Evolutionary conservation across 2,113 vertebrate species (phyloP).

Genomic region (Cololabis saira): DNA sequence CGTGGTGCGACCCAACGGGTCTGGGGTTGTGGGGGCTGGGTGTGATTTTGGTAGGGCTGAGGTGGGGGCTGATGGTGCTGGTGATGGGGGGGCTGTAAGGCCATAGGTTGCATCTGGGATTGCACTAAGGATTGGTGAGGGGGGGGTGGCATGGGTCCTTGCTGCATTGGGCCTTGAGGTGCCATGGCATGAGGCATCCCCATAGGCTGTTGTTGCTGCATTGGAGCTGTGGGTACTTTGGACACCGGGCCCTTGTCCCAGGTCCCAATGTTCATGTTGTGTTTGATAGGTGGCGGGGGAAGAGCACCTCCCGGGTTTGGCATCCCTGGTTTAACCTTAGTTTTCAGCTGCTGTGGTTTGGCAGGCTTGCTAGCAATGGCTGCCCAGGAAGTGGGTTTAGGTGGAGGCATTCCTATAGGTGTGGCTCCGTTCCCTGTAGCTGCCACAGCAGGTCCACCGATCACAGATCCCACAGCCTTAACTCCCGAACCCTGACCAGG

Average conservation of each 20-base stretch:
- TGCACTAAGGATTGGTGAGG: constrained; percentile 86
- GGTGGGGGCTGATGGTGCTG: constrained; percentile 82
- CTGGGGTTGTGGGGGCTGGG: constrained; percentile 84
- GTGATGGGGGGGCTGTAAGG: constrained; percentile 80
- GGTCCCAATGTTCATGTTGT: constrained; percentile 97
- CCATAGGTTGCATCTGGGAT: constrained; percentile 86
- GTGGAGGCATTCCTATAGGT: constrained; percentile 87
- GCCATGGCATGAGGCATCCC: constrained; percentile 68
- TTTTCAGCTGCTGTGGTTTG: constrained; percentile 89
- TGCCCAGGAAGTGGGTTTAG: constrained; percentile 94
- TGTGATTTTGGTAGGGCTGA: constrained; percentile 88
- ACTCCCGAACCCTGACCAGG: constrained; percentile 84
- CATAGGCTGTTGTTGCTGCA: constrained; percentile 71
- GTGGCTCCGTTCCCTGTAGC: constrained; percentile 87
- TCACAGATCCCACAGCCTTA: constrained; percentile 92
- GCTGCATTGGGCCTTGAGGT: constrained; percentile 70
- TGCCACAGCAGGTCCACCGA: constrained; percentile 86
- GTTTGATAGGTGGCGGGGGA: constrained; percentile 94
- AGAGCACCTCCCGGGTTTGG: constrained; percentile 82
- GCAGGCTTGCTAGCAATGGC: constrained; percentile 96
- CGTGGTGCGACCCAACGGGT: constrained; percentile 93
- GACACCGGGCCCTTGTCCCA: constrained; percentile 93
- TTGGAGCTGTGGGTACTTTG: constrained; percentile 78
- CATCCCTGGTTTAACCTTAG: constrained; percentile 90
- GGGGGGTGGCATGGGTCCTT: constrained; percentile 72